These are phyloP conservation scores for Alexandromys fortis DNA, from an alignment of 2,113 vertebrate genomes.

Conservation along the genomic window DNA sequence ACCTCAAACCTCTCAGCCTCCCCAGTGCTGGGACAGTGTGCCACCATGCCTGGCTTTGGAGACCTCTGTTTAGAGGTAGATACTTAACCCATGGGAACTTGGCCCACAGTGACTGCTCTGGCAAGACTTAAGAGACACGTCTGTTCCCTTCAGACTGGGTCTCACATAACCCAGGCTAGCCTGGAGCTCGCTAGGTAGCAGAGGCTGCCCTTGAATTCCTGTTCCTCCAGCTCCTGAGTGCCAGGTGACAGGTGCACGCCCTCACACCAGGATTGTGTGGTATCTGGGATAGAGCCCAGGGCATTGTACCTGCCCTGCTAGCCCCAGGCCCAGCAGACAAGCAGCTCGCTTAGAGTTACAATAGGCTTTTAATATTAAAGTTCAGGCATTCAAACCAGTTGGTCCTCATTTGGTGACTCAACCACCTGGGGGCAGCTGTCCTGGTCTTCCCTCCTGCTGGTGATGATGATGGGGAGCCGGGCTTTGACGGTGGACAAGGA, in stretches of 20 bases:
- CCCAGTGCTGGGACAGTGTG: background rate
- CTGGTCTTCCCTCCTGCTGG: background rate
- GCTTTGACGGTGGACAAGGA: slow-evolving; percentile 46
- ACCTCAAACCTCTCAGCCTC: background rate
- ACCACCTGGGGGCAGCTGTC: rapidly evolving
- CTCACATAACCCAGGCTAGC: background rate
- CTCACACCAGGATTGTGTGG: too few species aligned
- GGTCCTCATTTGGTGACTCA: rapidly evolving
- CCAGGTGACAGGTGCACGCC: background rate
- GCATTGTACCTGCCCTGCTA: background rate
- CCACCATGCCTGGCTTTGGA: background rate
- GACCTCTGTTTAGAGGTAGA: background rate
- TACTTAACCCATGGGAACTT: background rate
- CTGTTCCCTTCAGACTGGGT: background rate
- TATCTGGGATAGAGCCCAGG: background rate
- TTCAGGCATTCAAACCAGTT: background rate
- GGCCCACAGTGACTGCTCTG: background rate
- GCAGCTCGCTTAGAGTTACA: background rate
- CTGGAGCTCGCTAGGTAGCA: background rate
- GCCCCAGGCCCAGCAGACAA: background rate
- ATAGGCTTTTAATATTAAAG: slow-evolving; percentile 10
- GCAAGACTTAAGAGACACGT: background rate
- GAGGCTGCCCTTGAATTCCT: background rate
- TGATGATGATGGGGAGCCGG: slow-evolving; percentile 66
- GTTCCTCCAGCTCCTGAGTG: background rate